These are phyloP conservation scores for Scaptodrosophila lebanonensis DNA, from an alignment of 1,140 invertebrate genomes.

Conservation along the genomic window DNA sequence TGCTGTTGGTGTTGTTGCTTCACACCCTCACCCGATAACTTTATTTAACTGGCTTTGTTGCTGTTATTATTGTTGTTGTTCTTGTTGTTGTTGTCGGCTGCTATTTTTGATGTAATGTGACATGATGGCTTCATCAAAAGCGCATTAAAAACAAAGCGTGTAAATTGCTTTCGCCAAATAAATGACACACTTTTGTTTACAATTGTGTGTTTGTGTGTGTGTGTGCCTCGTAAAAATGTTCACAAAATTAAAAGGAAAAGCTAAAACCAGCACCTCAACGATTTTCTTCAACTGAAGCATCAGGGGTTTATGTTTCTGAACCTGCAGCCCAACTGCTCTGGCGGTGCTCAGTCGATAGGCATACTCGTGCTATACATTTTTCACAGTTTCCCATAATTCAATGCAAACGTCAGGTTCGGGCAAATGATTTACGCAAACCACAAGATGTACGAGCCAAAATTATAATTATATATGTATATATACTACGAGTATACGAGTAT, in stretches of 20 bases:
- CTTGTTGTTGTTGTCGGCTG: slow-evolving; percentile 20
- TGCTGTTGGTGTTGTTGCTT: slow-evolving; percentile 1
- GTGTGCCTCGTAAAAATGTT: neutral
- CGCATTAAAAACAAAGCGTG: slow-evolving; percentile 70
- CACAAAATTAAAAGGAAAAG: no score
- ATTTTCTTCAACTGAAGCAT: no score
- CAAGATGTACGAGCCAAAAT: slow-evolving; percentile 31
- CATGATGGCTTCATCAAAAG: slow-evolving; percentile 75
- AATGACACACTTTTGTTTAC: slow-evolving; percentile 1
- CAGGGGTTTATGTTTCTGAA: no score
- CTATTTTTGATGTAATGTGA: slow-evolving; percentile 70
- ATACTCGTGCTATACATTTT: slow-evolving; percentile 8
- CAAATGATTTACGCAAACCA: slow-evolving; percentile 36
- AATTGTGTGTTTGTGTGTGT: no score
- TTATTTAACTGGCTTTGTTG: slow-evolving; percentile 24
- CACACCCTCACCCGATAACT: slow-evolving; percentile 39
- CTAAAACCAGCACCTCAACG: no score
- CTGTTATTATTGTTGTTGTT: slow-evolving; percentile 22
- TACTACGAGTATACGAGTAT: slow-evolving; percentile 24
- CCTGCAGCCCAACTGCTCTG: neutral
- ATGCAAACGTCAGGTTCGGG: slow-evolving; percentile 20
- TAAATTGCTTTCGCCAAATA: slow-evolving; percentile 41
- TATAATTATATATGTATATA: no score
- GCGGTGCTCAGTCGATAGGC: neutral
- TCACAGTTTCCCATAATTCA: slow-evolving; percentile 40